Evolutionary conservation across 64 coral and sea anemone species (phyloP), one percentile per base, ranked within the genome.

Genomic region (Porites australiensis): DNA sequence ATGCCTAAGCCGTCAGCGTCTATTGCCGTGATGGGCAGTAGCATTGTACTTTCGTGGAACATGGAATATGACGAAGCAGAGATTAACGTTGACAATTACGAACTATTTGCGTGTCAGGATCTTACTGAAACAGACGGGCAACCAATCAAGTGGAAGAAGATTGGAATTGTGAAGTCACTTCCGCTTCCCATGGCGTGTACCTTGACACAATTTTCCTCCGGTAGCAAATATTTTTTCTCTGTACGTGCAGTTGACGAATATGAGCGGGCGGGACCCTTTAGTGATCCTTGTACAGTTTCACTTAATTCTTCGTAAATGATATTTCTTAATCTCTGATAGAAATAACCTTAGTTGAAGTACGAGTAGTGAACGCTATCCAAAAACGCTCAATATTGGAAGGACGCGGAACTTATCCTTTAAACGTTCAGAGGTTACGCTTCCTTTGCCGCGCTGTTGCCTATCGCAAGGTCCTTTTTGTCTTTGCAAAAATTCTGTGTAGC

Each of bases 161-260:
- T 99, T 12, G 98, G 98, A 5, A 72, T 86, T 37, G 94, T 99
- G 0, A 96, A 96, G 74, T 91, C 98, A 0, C 72, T 99, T 70
- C 94, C 98, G 0, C 71, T 99, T 44, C 98, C 98, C 3, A 99
- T 99, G 98, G 98, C 98, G 8, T 99, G 98, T 46, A 99, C 98
- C 8, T 53, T 99, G 64, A 94, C 98, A 2, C 98, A 99, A 49
- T 99, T 99, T 78, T 70, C 94, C 10, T 87, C 91, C n/a, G 98
- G 98, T 6, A 99, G 89, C 87, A 90, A 92, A 58, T 99, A 99
- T 74, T 77, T 96, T 49, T 99, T 99, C 50, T 84, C 98, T 12
- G 94, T 99, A 50, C 69, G 98, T 37, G 98, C 98, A 58, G 92
- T 99, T 15, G 98, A 99, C 69, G 82, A 81, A 14, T 58, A 86